Evolutionary conservation across 2,113 vertebrate species (phyloP), one percentile per base, ranked within the genome.

Genomic region (Spea bombifrons): DNA sequence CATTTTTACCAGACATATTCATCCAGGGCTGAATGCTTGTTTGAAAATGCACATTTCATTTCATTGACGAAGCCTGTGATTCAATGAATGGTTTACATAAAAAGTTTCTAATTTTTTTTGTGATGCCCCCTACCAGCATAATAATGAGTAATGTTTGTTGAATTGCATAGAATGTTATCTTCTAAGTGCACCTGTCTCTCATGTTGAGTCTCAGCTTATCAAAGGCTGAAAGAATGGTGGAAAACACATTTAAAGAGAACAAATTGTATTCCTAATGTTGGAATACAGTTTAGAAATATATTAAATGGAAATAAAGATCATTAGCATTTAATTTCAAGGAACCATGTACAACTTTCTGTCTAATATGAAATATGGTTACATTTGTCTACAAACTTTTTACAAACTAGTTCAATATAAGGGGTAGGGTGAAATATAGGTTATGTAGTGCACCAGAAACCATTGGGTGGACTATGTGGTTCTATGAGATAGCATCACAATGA

Each of bases 81-180:
- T 81, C 53, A 83, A 78, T 66, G 43, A 79, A 66, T 59, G 17
- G 5, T 66, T 73, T 80, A 71, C 8, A 83, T 81, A 73, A 76
- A 65, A 82, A 76, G 63, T 68, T 84, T 17, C 73, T 84, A 8
- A 71, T 83, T 78, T 83, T 3, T 53, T 73, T 81, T 57, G 6
- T 52, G 12, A 46, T 81, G 75, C 66, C 84, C 59, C 71, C 63
- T 84, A 68, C 86, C 67, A 84, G 66, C 82, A 83, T 83, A 81
- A 84, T 70, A 80, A 71, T 73, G 74, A 80, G 47, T 66, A 84
- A 73, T 73, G 66, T 83, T 75, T 71, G 13, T 81, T 72, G 63
- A 77, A 73, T 84, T 16, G 8, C 46, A 53, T 81, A 85, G 75
- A 80, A 75, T 81, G 12, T 83, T 84, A 85, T 81, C 82, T 80